phyloP scores from a whole-genome alignment of 1,140 invertebrate species.

The Piezodorus guildinii region DNA sequence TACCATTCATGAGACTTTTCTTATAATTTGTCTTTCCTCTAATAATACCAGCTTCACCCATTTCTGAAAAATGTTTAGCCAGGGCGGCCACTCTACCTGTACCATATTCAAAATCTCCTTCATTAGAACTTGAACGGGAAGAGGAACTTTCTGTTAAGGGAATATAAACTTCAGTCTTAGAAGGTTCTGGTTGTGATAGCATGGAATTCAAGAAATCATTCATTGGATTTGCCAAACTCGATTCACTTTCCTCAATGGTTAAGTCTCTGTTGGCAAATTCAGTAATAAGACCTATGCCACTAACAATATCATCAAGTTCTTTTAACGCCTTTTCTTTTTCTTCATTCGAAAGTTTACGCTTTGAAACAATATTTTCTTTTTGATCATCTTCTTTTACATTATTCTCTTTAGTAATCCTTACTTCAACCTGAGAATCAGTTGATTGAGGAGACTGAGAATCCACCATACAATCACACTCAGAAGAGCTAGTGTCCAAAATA shows the following conservation, averaged over 20 bases:
- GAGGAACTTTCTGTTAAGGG: not conserved
- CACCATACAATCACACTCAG: constrained; percentile 24
- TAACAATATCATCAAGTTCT: constrained; percentile 39
- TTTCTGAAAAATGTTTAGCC: constrained; percentile 44
- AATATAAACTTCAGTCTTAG: constrained; percentile 5
- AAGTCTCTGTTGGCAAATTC: constrained; percentile 19
- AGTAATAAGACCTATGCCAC: constrained; percentile 17
- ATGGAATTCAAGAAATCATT: constrained; percentile 11
- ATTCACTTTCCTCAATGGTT: not conserved
- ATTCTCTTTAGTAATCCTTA: not conserved
- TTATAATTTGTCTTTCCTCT: constrained; percentile 26
- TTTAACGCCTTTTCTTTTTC: constrained; percentile 40
- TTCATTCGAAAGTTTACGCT: constrained; percentile 33
- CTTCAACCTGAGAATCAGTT: constrained; percentile 2
- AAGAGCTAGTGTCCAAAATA: constrained; percentile 25
- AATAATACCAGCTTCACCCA: constrained; percentile 37
- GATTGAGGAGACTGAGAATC: constrained; percentile 14
- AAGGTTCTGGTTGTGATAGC: not conserved
- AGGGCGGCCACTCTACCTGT: constrained; percentile 47
- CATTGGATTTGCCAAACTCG: not conserved
- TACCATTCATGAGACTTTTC: constrained; percentile 10
- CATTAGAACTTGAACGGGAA: not conserved
- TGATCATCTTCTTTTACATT: not conserved
- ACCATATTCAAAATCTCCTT: constrained; percentile 33
- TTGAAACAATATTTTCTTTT: constrained; percentile 5